These are phyloP conservation scores for Heteronetta atricapilla DNA, from an alignment of 2,113 vertebrate genomes.

Conservation along the genomic window DNA sequence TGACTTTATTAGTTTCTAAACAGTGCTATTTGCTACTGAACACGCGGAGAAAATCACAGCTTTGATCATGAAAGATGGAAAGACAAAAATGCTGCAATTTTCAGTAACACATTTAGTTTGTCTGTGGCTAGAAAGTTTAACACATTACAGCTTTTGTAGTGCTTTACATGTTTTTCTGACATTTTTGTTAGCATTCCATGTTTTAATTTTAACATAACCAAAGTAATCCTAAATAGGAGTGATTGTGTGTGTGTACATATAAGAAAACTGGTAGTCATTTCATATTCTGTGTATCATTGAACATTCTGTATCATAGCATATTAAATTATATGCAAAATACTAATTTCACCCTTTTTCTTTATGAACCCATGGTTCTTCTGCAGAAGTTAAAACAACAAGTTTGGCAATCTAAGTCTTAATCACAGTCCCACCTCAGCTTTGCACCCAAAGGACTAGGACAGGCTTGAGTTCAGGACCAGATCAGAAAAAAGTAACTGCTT, in stretches of 20 bases:
- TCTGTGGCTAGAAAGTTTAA: background rate
- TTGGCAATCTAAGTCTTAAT: background rate
- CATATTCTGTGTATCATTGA: background rate
- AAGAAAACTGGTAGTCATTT: background rate
- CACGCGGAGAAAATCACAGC: slow-evolving; percentile 45
- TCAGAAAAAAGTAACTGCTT: background rate
- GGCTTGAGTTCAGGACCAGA: background rate
- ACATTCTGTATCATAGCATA: background rate
- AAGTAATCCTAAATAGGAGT: background rate
- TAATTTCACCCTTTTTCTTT: background rate
- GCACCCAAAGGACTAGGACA: background rate
- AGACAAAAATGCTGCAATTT: slow-evolving; percentile 46
- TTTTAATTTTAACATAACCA: background rate
- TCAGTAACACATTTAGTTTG: background rate
- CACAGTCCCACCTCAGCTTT: background rate
- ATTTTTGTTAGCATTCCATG: background rate
- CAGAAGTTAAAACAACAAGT: background rate
- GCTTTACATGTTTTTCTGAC: background rate
- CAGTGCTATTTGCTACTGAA: slow-evolving; percentile 13
- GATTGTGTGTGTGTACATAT: background rate
- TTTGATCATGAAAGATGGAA: slow-evolving; percentile 31
- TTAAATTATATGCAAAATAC: background rate
- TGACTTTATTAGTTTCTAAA: slow-evolving; percentile 40
- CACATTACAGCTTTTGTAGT: background rate
- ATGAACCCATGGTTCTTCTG: accelerated